Conservation (phyloP, 2,888 invertebrate species). For the Noctua janthina region DNA sequence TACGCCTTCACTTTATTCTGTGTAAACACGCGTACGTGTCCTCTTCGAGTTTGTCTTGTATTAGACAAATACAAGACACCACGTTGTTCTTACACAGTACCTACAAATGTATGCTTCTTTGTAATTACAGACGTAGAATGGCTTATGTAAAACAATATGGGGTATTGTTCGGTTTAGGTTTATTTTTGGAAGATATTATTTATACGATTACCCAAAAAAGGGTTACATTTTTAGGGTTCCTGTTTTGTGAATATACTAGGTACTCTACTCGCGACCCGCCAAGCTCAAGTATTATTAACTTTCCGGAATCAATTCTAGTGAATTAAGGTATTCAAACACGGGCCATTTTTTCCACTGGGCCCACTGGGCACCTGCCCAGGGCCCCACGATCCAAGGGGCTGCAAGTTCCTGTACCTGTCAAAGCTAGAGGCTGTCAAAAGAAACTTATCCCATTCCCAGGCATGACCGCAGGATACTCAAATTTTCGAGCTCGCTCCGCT, state of each 20-base stretch:
- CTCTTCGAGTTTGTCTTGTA: slow-evolving; percentile 79
- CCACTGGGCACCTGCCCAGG: too few species aligned
- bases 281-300: not conserved
- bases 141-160: slow-evolving; percentile 8
- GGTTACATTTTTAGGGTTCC: not conserved
- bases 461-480: too few species aligned
- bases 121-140: slow-evolving; percentile 24
- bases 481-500: too few species aligned
- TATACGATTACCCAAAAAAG: not conserved
- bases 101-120: slow-evolving; percentile 39
- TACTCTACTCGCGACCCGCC: not conserved
- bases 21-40: slow-evolving; percentile 87
- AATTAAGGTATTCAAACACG: too few species aligned
- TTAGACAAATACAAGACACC: slow-evolving; percentile 77
- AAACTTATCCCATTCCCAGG: too few species aligned
- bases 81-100: slow-evolving; percentile 58
- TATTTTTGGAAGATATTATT: not conserved
- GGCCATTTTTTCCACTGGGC: too few species aligned
- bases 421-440: too few species aligned
- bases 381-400: too few species aligned
- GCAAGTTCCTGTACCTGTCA: too few species aligned
- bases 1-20: slow-evolving; percentile 81
- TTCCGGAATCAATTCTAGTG: too few species aligned
- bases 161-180: not conserved
- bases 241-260: not conserved